A percentile compares a stretch with the other conserved stretches of the same genome.
Conservation (phyloP, 2,797 vertebrate species). For the Carapus acus region DNA sequence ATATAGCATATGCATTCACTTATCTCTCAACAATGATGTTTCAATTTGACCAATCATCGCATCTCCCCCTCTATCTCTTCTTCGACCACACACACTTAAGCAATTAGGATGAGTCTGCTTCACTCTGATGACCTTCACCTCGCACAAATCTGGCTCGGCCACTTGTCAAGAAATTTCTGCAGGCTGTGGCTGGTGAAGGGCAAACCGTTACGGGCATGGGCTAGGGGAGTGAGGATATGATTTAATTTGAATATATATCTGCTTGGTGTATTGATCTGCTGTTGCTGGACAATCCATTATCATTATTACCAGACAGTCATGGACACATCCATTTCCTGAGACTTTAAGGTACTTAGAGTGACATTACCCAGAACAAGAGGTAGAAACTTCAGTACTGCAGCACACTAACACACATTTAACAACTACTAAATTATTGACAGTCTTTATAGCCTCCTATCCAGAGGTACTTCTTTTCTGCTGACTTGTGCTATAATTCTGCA, state of each 20-base stretch:
- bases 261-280: conserved; percentile 4
- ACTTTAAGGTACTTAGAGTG: not conserved
- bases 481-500: too few relatives aligned
- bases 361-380: not conserved
- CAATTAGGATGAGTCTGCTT: conserved; percentile 18
- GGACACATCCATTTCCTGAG: not conserved
- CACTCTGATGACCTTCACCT: not conserved
- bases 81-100: too few relatives aligned
- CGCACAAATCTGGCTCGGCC: not conserved
- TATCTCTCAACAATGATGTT: too few relatives aligned
- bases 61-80: too few relatives aligned
- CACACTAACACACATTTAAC: too few relatives aligned
- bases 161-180: conserved; percentile 10
- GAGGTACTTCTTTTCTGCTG: too few relatives aligned
- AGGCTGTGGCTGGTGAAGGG: conserved; percentile 14
- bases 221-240: not conserved
- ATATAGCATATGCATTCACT: too few relatives aligned
- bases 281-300: too few relatives aligned
- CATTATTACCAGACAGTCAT: not conserved
- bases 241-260: conserved; percentile 11
- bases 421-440: too few relatives aligned
- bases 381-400: too few relatives aligned
- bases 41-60: too few relatives aligned
- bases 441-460: too few relatives aligned
- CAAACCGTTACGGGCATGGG: not conserved